Evolutionary conservation across 2,113 vertebrate genomes (phyloP), one percentile per base, ranked within the genome.

Genomic region (Eleginops maclovinus): DNA sequence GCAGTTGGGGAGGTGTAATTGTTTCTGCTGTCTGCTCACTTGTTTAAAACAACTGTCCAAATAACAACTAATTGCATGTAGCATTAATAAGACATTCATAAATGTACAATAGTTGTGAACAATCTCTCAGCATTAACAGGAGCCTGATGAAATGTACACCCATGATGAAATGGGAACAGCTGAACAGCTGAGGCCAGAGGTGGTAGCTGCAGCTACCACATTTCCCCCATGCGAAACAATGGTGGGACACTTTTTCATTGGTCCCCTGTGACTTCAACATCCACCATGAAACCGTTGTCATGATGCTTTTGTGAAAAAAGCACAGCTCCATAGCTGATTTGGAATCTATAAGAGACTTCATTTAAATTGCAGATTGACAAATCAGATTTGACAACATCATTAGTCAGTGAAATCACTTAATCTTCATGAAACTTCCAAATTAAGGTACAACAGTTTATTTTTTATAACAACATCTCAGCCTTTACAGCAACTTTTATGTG

Each of bases 81-180:
- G 64, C 74, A 66, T 86, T 88, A 90, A 89, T 74, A 71, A 65
- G 63, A 79, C 73, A 56, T 88, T 83, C 72, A 77, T 84, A 84
- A 90, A 88, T 75, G 69, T 13, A 46, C 75, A 76, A 81, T 92
- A 85, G 80, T 84, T 78, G 73, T 78, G 78, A 85, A 61, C 61
- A 74, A 88, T 93, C 91, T 87, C 70, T 92, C 88, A 90, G 75
- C 79, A 47, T 76, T 73, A 87, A 79, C 80, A 81, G 72, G 75
- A 83, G 79, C 67, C 64, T 24, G 75, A 71, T 86, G 83, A 92
- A 88, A 93, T 84, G 51, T 75, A 65, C 72, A 73, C 47, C 43
- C 53, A 28, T 84, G 87, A 84, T 84, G 82, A 84, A 86, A 81
- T 77, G 71, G 76, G 82, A 62, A 68, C 75, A 73, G 74, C 53